Percentiles rank a stretch among this genome's conserved stretches.
phyloP scores from a whole-genome alignment of 1,140 invertebrate species.

The Antheraea pernyi region DNA sequence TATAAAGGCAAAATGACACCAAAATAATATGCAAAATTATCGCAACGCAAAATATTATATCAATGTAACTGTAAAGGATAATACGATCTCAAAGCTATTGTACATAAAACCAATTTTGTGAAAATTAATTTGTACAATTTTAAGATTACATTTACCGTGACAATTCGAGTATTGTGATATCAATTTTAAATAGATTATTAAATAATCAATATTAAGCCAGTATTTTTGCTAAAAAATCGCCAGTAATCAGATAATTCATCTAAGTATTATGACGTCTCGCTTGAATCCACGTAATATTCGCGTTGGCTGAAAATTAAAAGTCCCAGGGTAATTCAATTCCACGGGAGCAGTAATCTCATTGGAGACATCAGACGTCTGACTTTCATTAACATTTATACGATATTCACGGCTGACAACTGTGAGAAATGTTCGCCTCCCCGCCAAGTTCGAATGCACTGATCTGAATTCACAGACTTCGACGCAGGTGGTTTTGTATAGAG shows the following conservation, averaged over 20 bases:
- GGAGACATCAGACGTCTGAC: conserved; percentile 67
- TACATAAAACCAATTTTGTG: too few relatives aligned
- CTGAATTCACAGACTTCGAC: conserved; percentile 46
- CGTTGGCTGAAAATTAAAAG: conserved; percentile 71
- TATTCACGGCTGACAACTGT: conserved; percentile 60
- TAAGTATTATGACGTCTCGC: conserved; percentile 34
- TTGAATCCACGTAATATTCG: conserved; percentile 63
- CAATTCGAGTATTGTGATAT: neutral
- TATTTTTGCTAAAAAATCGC: conserved; percentile 1
- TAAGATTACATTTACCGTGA: neutral
- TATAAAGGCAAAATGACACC: too few relatives aligned
- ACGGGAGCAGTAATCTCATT: conserved; percentile 72
- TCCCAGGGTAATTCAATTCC: conserved; percentile 68
- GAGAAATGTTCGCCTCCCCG: conserved; percentile 29
- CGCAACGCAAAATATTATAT: too few relatives aligned
- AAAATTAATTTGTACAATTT: too few relatives aligned
- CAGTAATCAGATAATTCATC: conserved; percentile 28
- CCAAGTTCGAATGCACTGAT: conserved; percentile 50
- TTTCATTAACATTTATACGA: conserved; percentile 77
- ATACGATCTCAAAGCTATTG: too few relatives aligned
- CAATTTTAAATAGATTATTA: neutral
- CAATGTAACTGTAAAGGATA: too few relatives aligned
- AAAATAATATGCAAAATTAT: too few relatives aligned
- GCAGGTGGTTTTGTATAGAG: conserved; percentile 47
- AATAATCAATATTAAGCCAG: neutral